Percentiles rank a stretch among this genome's conserved stretches.
These are phyloP conservation scores for Ovibos moschatus DNA, from an alignment of 2,113 vertebrate species.

Conservation along the genomic window DNA sequence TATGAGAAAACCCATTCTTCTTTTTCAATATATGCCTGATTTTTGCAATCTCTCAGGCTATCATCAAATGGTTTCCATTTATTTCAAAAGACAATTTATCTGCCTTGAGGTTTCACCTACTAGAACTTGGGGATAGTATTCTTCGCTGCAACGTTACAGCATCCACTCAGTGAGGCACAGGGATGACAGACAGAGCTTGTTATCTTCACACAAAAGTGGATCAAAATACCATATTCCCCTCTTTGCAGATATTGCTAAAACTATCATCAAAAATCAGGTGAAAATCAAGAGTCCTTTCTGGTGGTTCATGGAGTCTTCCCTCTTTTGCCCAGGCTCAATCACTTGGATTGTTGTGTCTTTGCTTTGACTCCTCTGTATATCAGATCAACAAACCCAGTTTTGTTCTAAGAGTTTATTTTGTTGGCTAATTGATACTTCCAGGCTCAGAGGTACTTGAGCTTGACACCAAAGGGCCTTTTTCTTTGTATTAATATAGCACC, in stretches of 20 bases:
- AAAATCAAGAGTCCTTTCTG: constrained; percentile 18
- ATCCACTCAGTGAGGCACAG: not conserved
- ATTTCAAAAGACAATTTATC: constrained; percentile 68
- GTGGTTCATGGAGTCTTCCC: not conserved
- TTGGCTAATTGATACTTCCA: constrained; percentile 46
- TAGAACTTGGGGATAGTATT: constrained; percentile 30
- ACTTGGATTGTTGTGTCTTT: constrained; percentile 14
- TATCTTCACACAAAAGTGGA: not conserved
- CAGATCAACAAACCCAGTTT: constrained; percentile 36
- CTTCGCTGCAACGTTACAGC: not conserved
- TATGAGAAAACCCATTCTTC: constrained; percentile 56
- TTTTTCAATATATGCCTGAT: constrained; percentile 61
- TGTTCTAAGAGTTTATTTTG: constrained; percentile 44
- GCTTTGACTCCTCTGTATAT: constrained; percentile 14
- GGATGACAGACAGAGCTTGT: not conserved
- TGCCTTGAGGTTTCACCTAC: constrained; percentile 43
- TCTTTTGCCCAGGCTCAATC: not conserved
- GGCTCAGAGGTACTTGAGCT: constrained; percentile 12
- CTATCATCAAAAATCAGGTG: not conserved
- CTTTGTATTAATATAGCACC: constrained; percentile 24
- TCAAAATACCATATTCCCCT: not conserved
- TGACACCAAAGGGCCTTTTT: constrained; percentile 33
- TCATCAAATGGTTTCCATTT: constrained; percentile 56
- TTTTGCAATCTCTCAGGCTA: constrained; percentile 56
- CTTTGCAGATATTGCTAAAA: not conserved